Conservation (phyloP, 2,113 vertebrate genomes). For the Brachypteracias leptosomus region DNA sequence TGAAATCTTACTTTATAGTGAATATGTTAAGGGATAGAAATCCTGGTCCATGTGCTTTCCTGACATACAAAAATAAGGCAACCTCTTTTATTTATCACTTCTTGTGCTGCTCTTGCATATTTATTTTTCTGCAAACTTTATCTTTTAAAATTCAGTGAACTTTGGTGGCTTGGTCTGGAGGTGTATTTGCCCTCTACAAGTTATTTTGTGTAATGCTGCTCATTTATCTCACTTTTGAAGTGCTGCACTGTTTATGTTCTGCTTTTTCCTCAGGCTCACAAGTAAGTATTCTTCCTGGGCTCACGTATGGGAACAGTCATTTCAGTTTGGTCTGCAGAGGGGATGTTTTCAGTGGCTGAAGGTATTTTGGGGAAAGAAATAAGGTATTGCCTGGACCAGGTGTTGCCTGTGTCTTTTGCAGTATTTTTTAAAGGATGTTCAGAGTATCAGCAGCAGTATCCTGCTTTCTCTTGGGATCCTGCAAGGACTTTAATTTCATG, state of each 20-base stretch:
- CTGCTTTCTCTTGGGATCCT: too few relatives aligned
- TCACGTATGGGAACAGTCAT: rapidly evolving
- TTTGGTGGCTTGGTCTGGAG: background rate
- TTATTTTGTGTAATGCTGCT: background rate
- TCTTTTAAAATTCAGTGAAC: background rate
- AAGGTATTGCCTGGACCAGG: background rate
- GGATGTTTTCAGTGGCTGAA: background rate
- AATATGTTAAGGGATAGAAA: background rate
- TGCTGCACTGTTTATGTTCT: background rate
- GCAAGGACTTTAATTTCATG: background rate
- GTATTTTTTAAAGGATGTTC: background rate
- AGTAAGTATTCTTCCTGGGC: background rate
- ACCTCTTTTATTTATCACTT: background rate
- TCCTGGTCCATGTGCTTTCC: background rate
- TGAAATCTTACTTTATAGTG: background rate
- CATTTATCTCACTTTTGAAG: rapidly evolving
- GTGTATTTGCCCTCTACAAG: background rate
- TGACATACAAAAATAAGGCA: background rate
- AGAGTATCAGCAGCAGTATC: background rate
- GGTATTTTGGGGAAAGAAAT: too few relatives aligned
- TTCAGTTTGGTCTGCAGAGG: background rate
- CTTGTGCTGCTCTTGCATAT: rapidly evolving
- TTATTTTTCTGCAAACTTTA: background rate
- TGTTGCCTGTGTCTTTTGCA: background rate
- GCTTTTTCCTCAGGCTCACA: background rate